Base-by-base conservation (phyloP, 1,140 invertebrate species). In the Bombus fervidus region DNA sequence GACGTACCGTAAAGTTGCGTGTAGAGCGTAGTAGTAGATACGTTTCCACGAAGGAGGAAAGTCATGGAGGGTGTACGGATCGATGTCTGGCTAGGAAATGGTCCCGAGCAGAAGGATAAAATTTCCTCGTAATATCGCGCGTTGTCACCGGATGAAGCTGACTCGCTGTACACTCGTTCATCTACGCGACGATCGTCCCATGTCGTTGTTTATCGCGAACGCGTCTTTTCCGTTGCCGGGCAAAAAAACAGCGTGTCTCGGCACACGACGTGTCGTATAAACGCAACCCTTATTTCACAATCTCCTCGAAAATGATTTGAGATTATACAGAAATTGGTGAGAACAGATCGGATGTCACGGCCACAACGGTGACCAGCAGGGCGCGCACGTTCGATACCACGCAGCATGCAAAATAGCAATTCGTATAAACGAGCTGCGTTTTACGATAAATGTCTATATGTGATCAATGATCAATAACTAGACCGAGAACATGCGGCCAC, bases 31-130 rank as follows among this genome's bases (percentile, higher is more conserved):
- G 81, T 66, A 22, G 47, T 90, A 87, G 89, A 57, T 64, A 86
- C 72, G 47, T 72, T 83, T 66, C 80, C 64, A 86, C 87, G 81
- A 66, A 68, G 81, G 64, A 86, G 77, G 71, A 81, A 87, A 89
- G 81, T 81, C 81, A 86, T 87, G 81, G 83, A 90, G 90, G 90
- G 88, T 90, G 91, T 41, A 86, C 83, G 91, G 92, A 93, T 93
- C 92, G 92, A 93, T 93, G 90, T 74, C 88, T 83, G 88, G 72
- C 83, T 82, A 78, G 85, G 85, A 89, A 85, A 82, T 81, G 59
- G 86, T 88, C 84, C 87, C 88, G 79, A 86, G 84, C 82, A 83
- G 86, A 86, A 84, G 66, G 64, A 74, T 12, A 18, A 72, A 82
- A 66, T 85, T 85, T 57, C 15, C 62, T 53, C 10, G 53, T 53